Conservation (phyloP, 2,113 vertebrate genomes). For the Nycticorax nycticorax region DNA sequence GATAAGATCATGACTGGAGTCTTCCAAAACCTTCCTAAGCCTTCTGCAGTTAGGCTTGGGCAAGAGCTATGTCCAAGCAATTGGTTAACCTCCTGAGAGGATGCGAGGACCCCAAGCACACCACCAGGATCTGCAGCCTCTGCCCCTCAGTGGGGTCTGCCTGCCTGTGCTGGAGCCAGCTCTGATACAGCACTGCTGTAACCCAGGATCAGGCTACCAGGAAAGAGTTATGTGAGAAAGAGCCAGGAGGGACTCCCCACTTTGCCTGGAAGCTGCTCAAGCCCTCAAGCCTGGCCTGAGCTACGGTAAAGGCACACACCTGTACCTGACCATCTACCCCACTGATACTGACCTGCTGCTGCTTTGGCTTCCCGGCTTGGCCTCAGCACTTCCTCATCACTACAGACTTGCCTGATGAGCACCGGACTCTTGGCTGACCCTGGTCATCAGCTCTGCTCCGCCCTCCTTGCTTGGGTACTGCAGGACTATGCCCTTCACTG, state of each 20-base stretch:
- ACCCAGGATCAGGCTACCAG: background rate
- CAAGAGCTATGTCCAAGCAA: background rate
- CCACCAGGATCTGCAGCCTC: background rate
- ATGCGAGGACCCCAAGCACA: fast-evolving
- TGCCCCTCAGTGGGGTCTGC: fast-evolving
- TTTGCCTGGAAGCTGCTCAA: background rate
- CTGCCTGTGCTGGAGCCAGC: background rate
- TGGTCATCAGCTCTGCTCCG: background rate
- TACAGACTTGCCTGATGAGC: background rate
- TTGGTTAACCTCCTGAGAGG: background rate
- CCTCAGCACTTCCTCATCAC: background rate
- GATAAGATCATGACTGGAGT: background rate
- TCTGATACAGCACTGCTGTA: background rate
- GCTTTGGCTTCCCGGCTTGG: background rate
- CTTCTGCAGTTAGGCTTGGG: background rate
- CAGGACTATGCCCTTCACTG: background rate
- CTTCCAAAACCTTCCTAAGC: background rate
- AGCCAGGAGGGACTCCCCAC: background rate
- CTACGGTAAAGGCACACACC: background rate
- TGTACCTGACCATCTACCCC: background rate
- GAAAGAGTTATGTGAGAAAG: background rate
- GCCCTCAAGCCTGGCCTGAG: background rate
- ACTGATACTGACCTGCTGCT: background rate
- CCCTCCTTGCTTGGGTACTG: background rate
- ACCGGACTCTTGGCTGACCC: background rate